Conservation (phyloP, 2,797 vertebrate species). For the Trachurus trachurus region DNA sequence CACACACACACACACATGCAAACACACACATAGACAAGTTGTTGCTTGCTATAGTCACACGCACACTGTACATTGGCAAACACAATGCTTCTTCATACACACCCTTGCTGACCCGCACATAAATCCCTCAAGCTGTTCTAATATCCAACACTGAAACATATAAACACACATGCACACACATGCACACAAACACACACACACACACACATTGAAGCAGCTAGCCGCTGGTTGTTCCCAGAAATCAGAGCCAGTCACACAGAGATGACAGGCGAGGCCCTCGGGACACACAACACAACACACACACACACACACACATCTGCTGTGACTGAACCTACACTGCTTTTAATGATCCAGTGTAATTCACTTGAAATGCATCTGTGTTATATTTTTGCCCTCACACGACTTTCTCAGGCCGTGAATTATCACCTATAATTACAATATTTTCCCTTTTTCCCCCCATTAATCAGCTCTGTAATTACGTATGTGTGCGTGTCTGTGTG, state of each 20-base stretch:
- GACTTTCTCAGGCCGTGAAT: slow-evolving; percentile 39
- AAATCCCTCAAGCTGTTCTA: slow-evolving; percentile 21
- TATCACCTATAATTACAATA: slow-evolving; percentile 24
- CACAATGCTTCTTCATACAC: slow-evolving; percentile 14
- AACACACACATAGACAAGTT: slow-evolving; percentile 51
- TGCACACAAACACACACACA: slow-evolving; percentile 11
- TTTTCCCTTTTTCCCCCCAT: not conserved
- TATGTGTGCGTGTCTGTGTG: too few relatives aligned
- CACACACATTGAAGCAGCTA: slow-evolving; percentile 6
- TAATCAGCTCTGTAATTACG: not conserved
- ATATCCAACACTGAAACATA: not conserved
- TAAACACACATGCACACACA: slow-evolving; percentile 8
- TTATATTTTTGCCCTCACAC: not conserved
- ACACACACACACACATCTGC: slow-evolving; percentile 13
- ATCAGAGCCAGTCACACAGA: slow-evolving; percentile 53
- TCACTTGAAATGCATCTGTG: slow-evolving; percentile 26
- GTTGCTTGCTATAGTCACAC: slow-evolving; percentile 39
- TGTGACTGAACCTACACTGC: not conserved
- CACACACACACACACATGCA: slow-evolving; percentile 15
- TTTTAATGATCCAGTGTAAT: slow-evolving; percentile 1
- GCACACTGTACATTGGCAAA: slow-evolving; percentile 20
- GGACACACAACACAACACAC: slow-evolving; percentile 53
- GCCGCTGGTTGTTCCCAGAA: slow-evolving; percentile 50
- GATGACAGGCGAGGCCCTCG: slow-evolving; percentile 49
- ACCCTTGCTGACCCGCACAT: slow-evolving; percentile 25